Percentiles rank a stretch among this genome's conserved stretches.
These are phyloP conservation scores for Anastatus disparis DNA, from an alignment of 1,140 invertebrate genomes.

Conservation along the genomic window DNA sequence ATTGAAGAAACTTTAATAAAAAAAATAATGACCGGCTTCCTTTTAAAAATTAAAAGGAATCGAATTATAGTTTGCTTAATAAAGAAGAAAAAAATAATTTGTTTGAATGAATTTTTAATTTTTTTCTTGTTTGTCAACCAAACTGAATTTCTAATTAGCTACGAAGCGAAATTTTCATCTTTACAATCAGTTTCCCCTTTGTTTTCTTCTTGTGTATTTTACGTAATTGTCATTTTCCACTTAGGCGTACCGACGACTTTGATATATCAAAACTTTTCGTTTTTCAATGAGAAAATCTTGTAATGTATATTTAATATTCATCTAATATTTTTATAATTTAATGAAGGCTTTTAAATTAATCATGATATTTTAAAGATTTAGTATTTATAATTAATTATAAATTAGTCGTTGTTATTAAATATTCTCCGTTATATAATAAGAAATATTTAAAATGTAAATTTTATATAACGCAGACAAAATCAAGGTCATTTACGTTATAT, in stretches of 20 bases:
- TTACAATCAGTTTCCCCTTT: constrained; percentile 23
- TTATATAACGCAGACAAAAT: no score
- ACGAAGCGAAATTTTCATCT: constrained; percentile 5
- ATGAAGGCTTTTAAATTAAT: no score
- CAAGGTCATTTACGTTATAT: no score
- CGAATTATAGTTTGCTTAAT: not conserved
- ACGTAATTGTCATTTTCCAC: constrained; percentile 33
- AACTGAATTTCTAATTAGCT: constrained; percentile 32
- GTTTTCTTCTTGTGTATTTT: constrained; percentile 31
- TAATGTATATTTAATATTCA: constrained; percentile 26
- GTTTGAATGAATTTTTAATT: constrained; percentile 36
- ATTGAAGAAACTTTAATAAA: no score
- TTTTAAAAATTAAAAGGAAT: not conserved
- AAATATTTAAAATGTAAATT: no score
- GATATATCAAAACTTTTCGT: constrained; percentile 25
- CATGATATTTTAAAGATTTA: not conserved
- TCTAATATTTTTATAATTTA: no score
- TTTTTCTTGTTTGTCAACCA: constrained; percentile 12
- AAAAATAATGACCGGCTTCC: no score
- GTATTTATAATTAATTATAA: not conserved
- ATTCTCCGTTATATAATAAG: no score
- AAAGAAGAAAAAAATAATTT: not conserved
- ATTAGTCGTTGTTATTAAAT: not conserved
- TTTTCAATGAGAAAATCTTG: constrained; percentile 2
- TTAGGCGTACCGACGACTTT: constrained; percentile 28